Conservation (phyloP, 2,888 invertebrate species). For the Drosophila kuntzei region DNA sequence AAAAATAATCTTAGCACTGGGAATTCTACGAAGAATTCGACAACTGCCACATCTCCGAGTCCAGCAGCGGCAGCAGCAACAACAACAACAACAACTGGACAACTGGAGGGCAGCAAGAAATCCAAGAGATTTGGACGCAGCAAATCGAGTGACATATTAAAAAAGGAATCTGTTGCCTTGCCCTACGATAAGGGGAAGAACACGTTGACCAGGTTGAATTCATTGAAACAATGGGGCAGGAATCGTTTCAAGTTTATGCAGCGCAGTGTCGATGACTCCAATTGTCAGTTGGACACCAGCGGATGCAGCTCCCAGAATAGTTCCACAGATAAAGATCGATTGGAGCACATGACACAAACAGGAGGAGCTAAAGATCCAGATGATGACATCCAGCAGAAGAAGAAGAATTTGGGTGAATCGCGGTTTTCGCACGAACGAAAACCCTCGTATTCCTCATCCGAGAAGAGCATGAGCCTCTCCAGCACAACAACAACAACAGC, state of each 20-base stretch:
- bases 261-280: slow-evolving; percentile 85
- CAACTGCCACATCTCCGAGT: slow-evolving; percentile 63
- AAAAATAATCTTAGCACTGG: slow-evolving; percentile 57
- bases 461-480: slow-evolving; percentile 88
- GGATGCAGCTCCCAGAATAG: slow-evolving; percentile 73
- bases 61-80: slow-evolving; percentile 32
- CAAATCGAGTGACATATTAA: slow-evolving; percentile 92
- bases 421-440: slow-evolving; percentile 91
- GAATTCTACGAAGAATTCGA: slow-evolving; percentile 59
- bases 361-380: too few relatives aligned
- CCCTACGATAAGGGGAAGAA: slow-evolving; percentile 85
- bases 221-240: slow-evolving; percentile 94
- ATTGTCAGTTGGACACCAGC: slow-evolving; percentile 84
- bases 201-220: slow-evolving; percentile 89
- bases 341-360: too few relatives aligned
- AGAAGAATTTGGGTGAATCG: too few relatives aligned
- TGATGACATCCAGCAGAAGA: too few relatives aligned
- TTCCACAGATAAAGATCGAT: too few relatives aligned
- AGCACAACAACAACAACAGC: too few relatives aligned
- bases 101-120: slow-evolving; percentile 51
- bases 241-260: slow-evolving; percentile 91
- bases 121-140: slow-evolving; percentile 87
- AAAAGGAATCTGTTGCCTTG: slow-evolving; percentile 86
- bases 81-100: slow-evolving; percentile 10
- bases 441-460: slow-evolving; percentile 91